Conservation (phyloP, 2,113 vertebrate genomes). For the Colaptes auratus region DNA sequence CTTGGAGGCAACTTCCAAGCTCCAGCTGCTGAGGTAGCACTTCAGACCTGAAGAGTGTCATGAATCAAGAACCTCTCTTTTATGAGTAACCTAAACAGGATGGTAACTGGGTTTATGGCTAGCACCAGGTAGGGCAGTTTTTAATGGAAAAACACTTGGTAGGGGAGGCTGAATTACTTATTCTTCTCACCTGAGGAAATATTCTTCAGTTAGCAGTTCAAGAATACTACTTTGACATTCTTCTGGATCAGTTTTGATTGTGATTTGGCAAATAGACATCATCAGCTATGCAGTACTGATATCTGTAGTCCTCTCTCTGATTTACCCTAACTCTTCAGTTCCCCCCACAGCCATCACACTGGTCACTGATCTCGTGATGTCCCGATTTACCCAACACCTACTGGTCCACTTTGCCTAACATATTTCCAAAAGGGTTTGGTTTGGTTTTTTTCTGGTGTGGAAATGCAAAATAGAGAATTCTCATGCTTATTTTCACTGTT, state of each 20-base stretch:
- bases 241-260: not conserved
- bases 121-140: not conserved
- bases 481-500: not conserved
- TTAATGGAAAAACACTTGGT: not conserved
- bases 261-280: not conserved
- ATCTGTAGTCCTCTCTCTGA: not conserved
- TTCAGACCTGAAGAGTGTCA: not conserved
- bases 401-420: not conserved
- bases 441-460: not conserved
- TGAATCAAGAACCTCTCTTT: not conserved
- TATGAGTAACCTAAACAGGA: not conserved
- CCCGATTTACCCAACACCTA: not conserved
- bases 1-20: not conserved
- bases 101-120: not conserved
- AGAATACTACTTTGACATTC: not conserved
- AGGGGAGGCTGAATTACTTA: not conserved
- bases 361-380: not conserved
- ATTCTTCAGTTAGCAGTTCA: not conserved
- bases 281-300: not conserved
- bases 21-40: not conserved
- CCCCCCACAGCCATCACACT: not conserved
- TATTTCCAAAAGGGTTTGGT: not conserved
- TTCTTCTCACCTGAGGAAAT: fast-evolving
- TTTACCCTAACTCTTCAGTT: not conserved
- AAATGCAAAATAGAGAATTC: not conserved